Evolutionary conservation across 2,888 invertebrate species (phyloP), one percentile per base, ranked within the genome.

Genomic region (Unio delphinus): DNA sequence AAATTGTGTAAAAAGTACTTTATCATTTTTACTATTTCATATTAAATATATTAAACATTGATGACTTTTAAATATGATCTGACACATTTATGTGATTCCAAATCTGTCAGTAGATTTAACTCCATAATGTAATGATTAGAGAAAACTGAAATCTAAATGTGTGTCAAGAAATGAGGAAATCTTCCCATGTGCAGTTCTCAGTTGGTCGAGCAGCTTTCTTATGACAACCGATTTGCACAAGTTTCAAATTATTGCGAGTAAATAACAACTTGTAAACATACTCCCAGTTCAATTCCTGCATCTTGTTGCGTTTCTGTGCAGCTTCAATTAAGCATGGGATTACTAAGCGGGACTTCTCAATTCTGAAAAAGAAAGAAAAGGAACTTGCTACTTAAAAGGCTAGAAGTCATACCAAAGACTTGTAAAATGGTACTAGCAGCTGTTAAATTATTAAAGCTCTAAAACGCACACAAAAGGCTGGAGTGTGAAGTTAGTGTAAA

Each of bases 211-310:
- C 85, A 8, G 84, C 82, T 69, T 87, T 87, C 70, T 84, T 83
- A 65, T 87, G 86, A 57, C 86, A 87, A 5, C 82, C 83, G 4
- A 84, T 74, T 61, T 87, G 85, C n/a, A 87, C 86, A 8, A 87
- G 75, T 72, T 84, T 85, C 20, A 87, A 78, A 72, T 87, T 87
- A 3, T 81, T 74, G 34, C 78, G 67, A 0, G 85, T 84, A 70
- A 87, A 87, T 61, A 87, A 67, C 6, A 84, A 75, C 62, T 78
- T 79, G 65, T 85, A 86, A 5, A 83, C 80, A 62, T 81, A 73
- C 18, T 80, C 70, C 76, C 78, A 73, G 66, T 84, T 77, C 17
- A 87, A 63, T n/a, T 80, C 56, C 60, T 80, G 73, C 55, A 79
- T 68, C 63, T 80, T 83, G 23, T 83, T 79, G 61, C 79, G 80